These are phyloP conservation scores for Galerucella pusilla DNA, from an alignment of 2,888 invertebrate species.

Conservation along the genomic window DNA sequence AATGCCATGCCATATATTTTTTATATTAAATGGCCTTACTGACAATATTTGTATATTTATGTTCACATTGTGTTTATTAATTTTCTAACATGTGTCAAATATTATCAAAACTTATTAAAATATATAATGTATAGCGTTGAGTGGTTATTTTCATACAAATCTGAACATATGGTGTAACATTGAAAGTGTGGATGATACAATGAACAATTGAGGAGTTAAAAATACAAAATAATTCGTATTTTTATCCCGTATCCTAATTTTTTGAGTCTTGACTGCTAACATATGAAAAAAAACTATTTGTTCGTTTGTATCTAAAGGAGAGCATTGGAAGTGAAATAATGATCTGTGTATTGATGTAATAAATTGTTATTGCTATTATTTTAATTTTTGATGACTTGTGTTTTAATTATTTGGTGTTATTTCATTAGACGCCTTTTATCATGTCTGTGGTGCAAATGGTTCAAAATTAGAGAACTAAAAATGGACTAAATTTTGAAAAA, in stretches of 20 bases:
- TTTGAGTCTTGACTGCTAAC: too few relatives aligned
- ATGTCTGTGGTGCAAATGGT: too few relatives aligned
- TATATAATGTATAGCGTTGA: conserved; percentile 3
- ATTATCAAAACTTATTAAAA: background rate
- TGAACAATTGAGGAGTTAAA: background rate
- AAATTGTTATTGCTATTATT: too few relatives aligned
- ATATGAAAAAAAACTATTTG: too few relatives aligned
- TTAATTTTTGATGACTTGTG: too few relatives aligned
- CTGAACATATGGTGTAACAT: background rate
- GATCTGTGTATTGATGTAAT: too few relatives aligned
- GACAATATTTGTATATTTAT: conserved; percentile 2
- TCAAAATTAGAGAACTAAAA: too few relatives aligned
- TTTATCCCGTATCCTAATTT: background rate
- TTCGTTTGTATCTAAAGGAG: too few relatives aligned
- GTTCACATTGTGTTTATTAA: conserved; percentile 6
- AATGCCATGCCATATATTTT: background rate
- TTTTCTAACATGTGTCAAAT: conserved; percentile 4
- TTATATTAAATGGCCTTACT: background rate
- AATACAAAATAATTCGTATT: background rate
- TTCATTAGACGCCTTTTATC: too few relatives aligned
- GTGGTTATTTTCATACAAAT: background rate
- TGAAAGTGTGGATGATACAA: background rate
- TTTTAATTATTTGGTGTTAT: too few relatives aligned
- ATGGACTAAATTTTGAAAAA: too few relatives aligned
- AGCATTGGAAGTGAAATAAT: too few relatives aligned